phyloP scores from a whole-genome alignment of 2,113 vertebrate genomes.

The Pseudorasbora parva region DNA sequence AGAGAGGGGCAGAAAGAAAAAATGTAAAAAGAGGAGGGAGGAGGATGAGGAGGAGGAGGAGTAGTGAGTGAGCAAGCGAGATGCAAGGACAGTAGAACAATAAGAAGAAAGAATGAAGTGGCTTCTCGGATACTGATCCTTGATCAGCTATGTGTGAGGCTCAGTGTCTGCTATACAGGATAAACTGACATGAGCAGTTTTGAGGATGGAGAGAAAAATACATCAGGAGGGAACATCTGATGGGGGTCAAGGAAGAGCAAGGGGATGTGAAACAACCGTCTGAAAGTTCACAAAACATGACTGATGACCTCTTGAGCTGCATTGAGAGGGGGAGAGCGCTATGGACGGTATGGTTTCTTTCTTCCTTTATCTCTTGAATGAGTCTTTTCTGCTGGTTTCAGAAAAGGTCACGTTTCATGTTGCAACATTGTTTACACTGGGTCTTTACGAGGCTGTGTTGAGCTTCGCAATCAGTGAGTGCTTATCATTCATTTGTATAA shows the following conservation, averaged over 20 bases:
- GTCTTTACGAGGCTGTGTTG: not conserved
- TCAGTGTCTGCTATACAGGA: conserved; percentile 13
- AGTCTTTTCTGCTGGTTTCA: conserved; percentile 12
- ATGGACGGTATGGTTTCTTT: conserved; percentile 51
- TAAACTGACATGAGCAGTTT: conserved; percentile 29
- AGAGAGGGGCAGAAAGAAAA: not conserved
- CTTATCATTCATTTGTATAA: not conserved
- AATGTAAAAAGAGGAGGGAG: conserved; percentile 9
- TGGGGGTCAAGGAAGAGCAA: conserved; percentile 54
- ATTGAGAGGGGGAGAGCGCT: conserved; percentile 56
- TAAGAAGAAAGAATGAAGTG: conserved; percentile 45
- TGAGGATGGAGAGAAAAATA: conserved; percentile 30
- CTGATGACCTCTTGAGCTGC: conserved; percentile 58
- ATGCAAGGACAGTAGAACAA: conserved; percentile 52
- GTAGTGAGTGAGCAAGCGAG: not conserved
- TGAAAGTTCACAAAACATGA: conserved; percentile 62
- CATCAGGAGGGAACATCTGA: conserved; percentile 44
- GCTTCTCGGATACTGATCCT: conserved; percentile 25
- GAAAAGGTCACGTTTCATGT: not conserved
- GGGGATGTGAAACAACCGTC: conserved; percentile 46
- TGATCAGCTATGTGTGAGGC: not conserved
- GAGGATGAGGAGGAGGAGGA: not conserved
- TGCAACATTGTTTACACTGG: conserved; percentile 17
- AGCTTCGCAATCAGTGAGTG: not conserved
- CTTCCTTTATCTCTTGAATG: not conserved